A percentile compares a stretch with the other conserved stretches of the same genome.
Evolutionary conservation across 2,888 invertebrate species (phyloP).

Genomic region (Harmothoe impar): DNA sequence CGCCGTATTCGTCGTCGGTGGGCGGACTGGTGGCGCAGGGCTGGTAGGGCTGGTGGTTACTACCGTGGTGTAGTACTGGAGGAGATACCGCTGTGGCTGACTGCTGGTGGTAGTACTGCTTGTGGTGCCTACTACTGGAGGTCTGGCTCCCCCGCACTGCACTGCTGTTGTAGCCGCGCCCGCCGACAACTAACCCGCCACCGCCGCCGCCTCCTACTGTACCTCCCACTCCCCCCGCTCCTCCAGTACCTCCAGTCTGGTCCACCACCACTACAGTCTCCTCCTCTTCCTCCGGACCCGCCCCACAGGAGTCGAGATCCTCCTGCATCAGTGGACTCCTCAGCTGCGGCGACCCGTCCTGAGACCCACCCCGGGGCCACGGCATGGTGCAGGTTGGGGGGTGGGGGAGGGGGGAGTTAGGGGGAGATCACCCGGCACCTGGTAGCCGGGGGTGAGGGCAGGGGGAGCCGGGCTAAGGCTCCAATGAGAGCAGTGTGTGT

Average conservation of each 20-base stretch:
- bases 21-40: not conserved
- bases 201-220: not conserved
- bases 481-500: not conserved
- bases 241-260: not conserved
- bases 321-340: not conserved
- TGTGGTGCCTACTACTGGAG: too few relatives aligned
- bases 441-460: not conserved
- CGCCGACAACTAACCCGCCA: not conserved
- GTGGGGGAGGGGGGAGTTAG: not conserved
- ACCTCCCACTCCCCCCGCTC: not conserved
- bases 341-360: slow-evolving; percentile 15
- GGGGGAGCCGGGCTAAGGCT: not conserved
- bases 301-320: not conserved
- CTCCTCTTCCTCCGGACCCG: not conserved
- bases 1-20: not conserved
- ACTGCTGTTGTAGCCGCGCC: not conserved
- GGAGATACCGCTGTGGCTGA: not conserved
- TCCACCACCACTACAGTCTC: not conserved
- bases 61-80: not conserved
- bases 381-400: not conserved
- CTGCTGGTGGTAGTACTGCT: not conserved
- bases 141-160: not conserved
- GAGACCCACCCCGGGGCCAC: not conserved
- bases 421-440: not conserved
- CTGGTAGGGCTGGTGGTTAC: not conserved